Evolutionary conservation across 37 sponge, comb jelly and placozoan genomes (phyloP).

Genomic region (Ephydatia muelleri): DNA sequence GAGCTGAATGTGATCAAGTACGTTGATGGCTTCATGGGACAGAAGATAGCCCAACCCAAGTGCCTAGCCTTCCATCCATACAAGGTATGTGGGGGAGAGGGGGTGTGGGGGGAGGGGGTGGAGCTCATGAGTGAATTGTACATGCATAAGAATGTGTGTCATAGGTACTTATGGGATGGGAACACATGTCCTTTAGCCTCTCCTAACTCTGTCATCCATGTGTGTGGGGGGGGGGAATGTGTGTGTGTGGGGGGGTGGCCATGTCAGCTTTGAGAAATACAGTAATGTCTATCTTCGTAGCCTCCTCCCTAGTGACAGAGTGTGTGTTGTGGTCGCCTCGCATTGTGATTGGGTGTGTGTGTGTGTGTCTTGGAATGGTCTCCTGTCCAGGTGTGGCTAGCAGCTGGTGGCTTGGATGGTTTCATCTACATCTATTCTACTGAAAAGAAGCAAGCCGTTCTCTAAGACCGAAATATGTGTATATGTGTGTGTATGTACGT

Average conservation of each 20-base stretch:
- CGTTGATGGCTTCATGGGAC: constrained; percentile 96
- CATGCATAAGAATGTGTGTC: not conserved
- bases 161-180: not conserved
- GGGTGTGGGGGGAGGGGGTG: too few relatives aligned
- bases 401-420: constrained; percentile 80
- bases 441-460: constrained; percentile 47
- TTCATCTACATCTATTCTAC: constrained; percentile 74
- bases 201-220: too few relatives aligned
- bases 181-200: not conserved
- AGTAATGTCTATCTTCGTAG: too few relatives aligned
- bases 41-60: constrained; percentile 80
- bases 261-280: too few relatives aligned
- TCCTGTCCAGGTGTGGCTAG: constrained; percentile 65
- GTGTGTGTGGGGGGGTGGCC: too few relatives aligned
- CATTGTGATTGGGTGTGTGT: too few relatives aligned
- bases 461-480: not conserved
- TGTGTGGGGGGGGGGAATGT: too few relatives aligned
- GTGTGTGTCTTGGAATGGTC: not conserved
- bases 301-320: too few relatives aligned
- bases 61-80: constrained; percentile 92
- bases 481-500: not conserved
- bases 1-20: constrained; percentile 78
- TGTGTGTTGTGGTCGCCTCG: too few relatives aligned
- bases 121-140: too few relatives aligned
- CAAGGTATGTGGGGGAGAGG: constrained; percentile 41